Conservation (phyloP, 1,140 invertebrate species). For the Scylla paramamosain region DNA sequence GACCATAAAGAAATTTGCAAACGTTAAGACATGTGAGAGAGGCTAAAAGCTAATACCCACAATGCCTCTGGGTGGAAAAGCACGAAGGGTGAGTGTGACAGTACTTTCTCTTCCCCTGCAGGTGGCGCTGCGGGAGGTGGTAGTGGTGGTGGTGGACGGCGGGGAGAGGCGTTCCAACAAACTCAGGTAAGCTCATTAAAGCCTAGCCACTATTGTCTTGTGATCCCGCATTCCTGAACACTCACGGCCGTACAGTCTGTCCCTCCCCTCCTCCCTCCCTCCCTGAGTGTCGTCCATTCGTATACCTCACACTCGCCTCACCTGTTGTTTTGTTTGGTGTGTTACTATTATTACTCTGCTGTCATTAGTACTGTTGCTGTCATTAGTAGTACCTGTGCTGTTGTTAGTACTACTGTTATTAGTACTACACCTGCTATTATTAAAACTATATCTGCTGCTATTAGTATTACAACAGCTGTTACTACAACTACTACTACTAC, state of each 20-base stretch:
- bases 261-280: not conserved
- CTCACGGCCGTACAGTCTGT: not conserved
- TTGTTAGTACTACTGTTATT: not conserved
- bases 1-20: not conserved
- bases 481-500: constrained; percentile 4
- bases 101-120: not conserved
- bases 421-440: not conserved
- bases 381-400: not conserved
- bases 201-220: not conserved
- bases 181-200: constrained; percentile 18
- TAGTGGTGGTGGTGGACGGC: not conserved
- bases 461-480: not conserved
- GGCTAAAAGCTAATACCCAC: not conserved
- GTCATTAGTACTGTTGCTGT: not conserved
- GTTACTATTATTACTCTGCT: not conserved
- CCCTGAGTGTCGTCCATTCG: not conserved
- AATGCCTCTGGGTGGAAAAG: not conserved
- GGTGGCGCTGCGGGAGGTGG: not conserved
- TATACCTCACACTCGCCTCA: not conserved
- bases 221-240: not conserved
- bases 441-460: not conserved
- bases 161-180: not conserved
- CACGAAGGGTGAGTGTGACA: not conserved
- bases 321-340: not conserved
- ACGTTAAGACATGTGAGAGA: not conserved